Base-by-base conservation (phyloP, 1,140 invertebrate species). In the Andricus grossulariae region DNA sequence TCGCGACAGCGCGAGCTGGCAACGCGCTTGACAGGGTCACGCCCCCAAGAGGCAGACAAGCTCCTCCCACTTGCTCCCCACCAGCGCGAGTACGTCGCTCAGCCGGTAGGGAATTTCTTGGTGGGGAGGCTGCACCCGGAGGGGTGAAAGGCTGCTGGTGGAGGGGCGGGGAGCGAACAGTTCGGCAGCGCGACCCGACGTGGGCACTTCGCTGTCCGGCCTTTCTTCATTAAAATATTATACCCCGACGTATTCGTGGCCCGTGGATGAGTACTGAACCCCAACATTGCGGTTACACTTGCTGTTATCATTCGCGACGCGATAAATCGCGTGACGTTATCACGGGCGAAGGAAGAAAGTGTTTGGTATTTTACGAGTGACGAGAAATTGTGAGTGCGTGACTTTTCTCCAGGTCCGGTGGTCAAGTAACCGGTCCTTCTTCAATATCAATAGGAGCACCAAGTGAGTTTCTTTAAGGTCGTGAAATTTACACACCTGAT, bases 141-240 rank as follows among this genome's bases (percentile, higher is more conserved):
- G 84, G 83, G 87, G 85, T 74, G 81, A 73, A 72, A 82, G 75
- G 76, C 79, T 57, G 81, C 12, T 73, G 74, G 81, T 82, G 87
- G 89, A 88, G 88, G 90, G 90, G 90, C 89, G 89, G 90, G 88
- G 89, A 90, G 84, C 84, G 84, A 88, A 76, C 90, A 91, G 90
- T 91, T 91, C 88, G 89, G 90, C 90, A 90, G 89, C 88, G 90
- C 90, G 88, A 91, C 89, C 90, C 90, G 90, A 90, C 88, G 88
- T 89, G 90, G 90, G 89, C 89, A 91, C 90, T 91, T 91, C 90
- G 90, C 89, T 91, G 89, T 91, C 90, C 89, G 90, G 88, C 87
- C 87, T 90, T 90, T 89, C 85, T 89, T 90, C 87, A 90, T 90
- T 91, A 90, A 90, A 90, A 91, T 91, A 90, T 87, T 89, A 90